Evolutionary conservation across 2,888 invertebrate species (phyloP), one percentile per base, ranked within the genome.

Genomic region (Pterostichus niger): DNA sequence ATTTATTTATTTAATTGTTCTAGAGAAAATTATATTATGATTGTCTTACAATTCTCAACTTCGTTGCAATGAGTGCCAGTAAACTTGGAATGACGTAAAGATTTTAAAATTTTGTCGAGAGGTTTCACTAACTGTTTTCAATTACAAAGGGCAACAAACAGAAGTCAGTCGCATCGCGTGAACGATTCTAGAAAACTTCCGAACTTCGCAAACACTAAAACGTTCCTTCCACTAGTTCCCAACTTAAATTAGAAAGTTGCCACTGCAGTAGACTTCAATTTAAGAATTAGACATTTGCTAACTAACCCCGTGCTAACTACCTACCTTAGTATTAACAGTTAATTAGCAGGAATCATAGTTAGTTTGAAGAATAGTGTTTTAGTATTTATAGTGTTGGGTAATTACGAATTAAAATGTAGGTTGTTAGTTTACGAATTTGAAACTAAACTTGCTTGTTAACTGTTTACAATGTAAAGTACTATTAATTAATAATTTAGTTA

Each of bases 201-300:
- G 11, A 79, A 79, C 79, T 68, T 80, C 33, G 49, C 80, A 71
- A 71, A 71, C 68, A 71, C n/a, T 15, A 13, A 80, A 68, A 80
- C 80, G 80, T 52, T 80, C 52, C 68, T 80, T 80, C 68, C 24
- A 46, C 59, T 80, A 80, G 80, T 80, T 80, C 49, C 52, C 44
- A 80, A 80, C 64, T 80, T 80, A 80, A 80, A 80, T 80, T 80
- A 80, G 49, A 80, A 80, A 80, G 64, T 80, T 80, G 15, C 11
- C 11, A 9, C 59, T 31, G 46, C 80, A 49, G n/a, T 52, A 35
- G 80, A 33, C 80, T 80, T 49, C 31, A 52, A 44, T 40, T 79
- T 64, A 49, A 79, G 79, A 79, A 79, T 80, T 52, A 52, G 52
- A 52, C 44, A 10, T 13, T 17, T 40, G 40, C 44, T 71, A 71